A percentile compares a stretch with the other conserved stretches of the same genome.
phyloP scores from a whole-genome alignment of 2,113 vertebrate species.

The Dromas ardeola region DNA sequence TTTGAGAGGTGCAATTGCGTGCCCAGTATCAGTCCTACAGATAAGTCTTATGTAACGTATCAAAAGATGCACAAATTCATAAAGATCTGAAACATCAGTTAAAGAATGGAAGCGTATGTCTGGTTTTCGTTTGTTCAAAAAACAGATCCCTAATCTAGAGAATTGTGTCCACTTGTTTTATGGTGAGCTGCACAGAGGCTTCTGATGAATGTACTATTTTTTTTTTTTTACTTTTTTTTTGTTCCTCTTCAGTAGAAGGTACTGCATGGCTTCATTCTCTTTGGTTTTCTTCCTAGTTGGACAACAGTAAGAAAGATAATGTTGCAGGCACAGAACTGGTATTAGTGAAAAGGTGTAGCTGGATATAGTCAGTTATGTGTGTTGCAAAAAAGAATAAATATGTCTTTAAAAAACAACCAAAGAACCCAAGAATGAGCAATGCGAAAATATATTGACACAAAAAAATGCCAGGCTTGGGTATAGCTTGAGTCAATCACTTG shows the following conservation, averaged over 20 bases:
- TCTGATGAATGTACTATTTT: neutral
- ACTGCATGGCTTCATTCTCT: neutral
- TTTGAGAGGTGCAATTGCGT: neutral
- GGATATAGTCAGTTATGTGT: neutral
- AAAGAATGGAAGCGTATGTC: neutral
- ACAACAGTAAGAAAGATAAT: neutral
- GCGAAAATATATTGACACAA: neutral
- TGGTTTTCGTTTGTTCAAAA: neutral
- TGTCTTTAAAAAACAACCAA: neutral
- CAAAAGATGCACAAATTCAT: neutral
- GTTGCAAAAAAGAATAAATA: neutral
- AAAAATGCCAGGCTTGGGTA: neutral
- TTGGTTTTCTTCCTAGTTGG: neutral
- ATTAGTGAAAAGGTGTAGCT: neutral
- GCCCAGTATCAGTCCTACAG: neutral
- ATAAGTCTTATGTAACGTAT: fast-evolving
- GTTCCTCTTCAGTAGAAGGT: neutral
- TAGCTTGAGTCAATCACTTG: neutral
- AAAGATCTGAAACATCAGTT: neutral
- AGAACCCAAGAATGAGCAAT: neutral
- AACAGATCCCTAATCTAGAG: neutral
- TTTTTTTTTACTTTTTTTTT: neutral
- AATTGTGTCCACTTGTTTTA: neutral
- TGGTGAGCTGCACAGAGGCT: neutral
- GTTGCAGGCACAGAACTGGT: neutral